Evolutionary conservation across 2,888 invertebrate genomes (phyloP), one percentile per base, ranked within the genome.

Genomic region (Gnatocerus cornutus): DNA sequence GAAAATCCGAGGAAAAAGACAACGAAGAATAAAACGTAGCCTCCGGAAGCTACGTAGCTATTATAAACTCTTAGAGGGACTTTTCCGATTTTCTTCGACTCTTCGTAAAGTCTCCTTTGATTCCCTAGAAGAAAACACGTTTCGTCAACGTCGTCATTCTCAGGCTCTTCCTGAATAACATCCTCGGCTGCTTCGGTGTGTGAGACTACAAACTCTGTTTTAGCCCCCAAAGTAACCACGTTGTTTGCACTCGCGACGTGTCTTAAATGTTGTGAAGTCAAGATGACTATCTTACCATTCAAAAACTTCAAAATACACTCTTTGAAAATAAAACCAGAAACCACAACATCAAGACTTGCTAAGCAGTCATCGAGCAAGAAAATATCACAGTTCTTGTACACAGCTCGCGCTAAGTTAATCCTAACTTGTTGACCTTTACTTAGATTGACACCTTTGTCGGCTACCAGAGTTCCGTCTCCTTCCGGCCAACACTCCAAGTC

Each of bases 281-380:
- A n/a, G 39, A 39, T n/a, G 6, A 39, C 39, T 5, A 39, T n/a
- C 9, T 39, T 39, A 39, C 9, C n/a, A 6, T n/a, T 39, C 10
- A 39, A n/a, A 39, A 39, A 39, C 9, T 39, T 8, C 10, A n/a
- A 6, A 4, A 39, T 69, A 96, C 96, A 3, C 96, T 87, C 37
- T 89, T 86, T 1, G 87, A 87, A 87, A 88, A 88, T 79, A 10
- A n/a, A 7, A 10, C 9, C 39, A 3, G n/a, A 4, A n/a, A 10
- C 39, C 6, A n/a, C 3, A 3, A 39, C 39, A 39, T 39, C 39
- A 3, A 39, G 9, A 10, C 10, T 8, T n/a, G 39, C 3, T 5
- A 39, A 39, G n/a, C 5, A 7, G 10, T 39, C 39, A 39, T 39
- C 39, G n/a, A 39, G 10, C 39, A 39, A 39, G 39, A 6, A 39